phyloP scores from a whole-genome alignment of 2,113 vertebrate genomes.

The Marmota monax region DNA sequence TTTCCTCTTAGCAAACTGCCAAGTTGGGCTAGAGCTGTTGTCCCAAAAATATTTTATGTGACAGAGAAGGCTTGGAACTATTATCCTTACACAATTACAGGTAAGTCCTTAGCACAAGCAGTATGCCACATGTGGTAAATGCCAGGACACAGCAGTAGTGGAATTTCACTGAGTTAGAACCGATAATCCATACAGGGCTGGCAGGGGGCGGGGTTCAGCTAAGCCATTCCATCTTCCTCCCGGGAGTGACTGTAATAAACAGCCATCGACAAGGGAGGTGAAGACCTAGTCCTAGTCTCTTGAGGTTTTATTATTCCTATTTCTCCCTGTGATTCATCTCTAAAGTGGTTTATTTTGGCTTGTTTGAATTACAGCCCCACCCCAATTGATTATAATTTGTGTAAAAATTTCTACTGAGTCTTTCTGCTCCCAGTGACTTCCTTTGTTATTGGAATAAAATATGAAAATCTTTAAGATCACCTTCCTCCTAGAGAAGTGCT shows the following conservation, averaged over 20 bases:
- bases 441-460: neutral
- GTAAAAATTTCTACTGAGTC: neutral
- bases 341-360: constrained; percentile 10
- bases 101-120: constrained; percentile 86
- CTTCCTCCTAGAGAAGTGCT: neutral
- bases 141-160: neutral
- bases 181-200: neutral
- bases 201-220: neutral
- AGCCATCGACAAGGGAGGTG: neutral
- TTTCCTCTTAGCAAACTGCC: constrained; percentile 95
- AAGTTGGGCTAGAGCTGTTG: constrained; percentile 98
- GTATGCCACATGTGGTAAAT: accelerated
- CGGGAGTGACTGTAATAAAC: too few relatives aligned
- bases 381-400: neutral
- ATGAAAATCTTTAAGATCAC: neutral
- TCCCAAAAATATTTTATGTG: constrained; percentile 99
- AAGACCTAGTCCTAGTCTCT: neutral
- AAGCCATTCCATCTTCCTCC: neutral
- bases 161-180: neutral
- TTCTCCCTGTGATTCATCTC: neutral
- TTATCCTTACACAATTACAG: constrained; percentile 98
- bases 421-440: neutral
- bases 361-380: neutral
- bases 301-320: neutral
- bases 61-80: constrained; percentile 99